Evolutionary conservation across 1,140 invertebrate species (phyloP).

Genomic region (Drosophila melanica): DNA sequence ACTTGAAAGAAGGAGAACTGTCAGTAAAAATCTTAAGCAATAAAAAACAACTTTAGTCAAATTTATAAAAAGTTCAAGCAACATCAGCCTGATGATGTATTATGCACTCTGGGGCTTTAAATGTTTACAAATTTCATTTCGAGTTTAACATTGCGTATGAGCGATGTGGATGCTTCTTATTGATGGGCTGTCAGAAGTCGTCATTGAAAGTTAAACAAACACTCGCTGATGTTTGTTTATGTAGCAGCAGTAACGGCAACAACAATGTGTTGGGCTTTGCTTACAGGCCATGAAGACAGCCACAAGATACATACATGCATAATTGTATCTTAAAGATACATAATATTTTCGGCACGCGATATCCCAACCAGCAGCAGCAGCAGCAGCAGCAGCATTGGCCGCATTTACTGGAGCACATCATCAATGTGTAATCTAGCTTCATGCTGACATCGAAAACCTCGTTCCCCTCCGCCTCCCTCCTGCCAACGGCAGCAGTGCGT

Average conservation of each 20-base stretch:
- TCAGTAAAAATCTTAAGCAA: conserved; percentile 15
- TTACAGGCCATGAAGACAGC: conserved; percentile 39
- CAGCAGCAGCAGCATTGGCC: conserved; percentile 8
- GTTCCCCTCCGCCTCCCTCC: neutral
- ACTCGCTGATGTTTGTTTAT: conserved; percentile 38
- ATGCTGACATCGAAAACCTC: conserved; percentile 15
- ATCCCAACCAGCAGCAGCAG: conserved; percentile 21
- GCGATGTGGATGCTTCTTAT: conserved; percentile 43
- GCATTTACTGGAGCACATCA: conserved; percentile 59
- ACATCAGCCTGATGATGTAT: conserved; percentile 16
- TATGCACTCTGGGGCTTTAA: conserved; percentile 22
- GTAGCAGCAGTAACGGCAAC: conserved; percentile 3
- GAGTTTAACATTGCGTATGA: conserved; percentile 39
- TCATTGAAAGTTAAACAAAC: conserved; percentile 54
- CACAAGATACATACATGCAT: conserved; percentile 22
- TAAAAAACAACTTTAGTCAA: conserved; percentile 7
- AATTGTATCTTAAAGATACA: conserved; percentile 51
- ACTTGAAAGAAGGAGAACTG: neutral
- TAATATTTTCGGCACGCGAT: conserved; percentile 70
- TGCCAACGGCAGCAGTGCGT: conserved; percentile 34
- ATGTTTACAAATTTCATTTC: conserved; percentile 33
- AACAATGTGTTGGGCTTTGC: conserved; percentile 24
- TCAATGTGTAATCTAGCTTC: conserved; percentile 36
- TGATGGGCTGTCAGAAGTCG: conserved; percentile 66
- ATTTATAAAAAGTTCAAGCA: conserved; percentile 9